Base-by-base conservation (phyloP, 1,140 invertebrate species). In the Homarus americanus region DNA sequence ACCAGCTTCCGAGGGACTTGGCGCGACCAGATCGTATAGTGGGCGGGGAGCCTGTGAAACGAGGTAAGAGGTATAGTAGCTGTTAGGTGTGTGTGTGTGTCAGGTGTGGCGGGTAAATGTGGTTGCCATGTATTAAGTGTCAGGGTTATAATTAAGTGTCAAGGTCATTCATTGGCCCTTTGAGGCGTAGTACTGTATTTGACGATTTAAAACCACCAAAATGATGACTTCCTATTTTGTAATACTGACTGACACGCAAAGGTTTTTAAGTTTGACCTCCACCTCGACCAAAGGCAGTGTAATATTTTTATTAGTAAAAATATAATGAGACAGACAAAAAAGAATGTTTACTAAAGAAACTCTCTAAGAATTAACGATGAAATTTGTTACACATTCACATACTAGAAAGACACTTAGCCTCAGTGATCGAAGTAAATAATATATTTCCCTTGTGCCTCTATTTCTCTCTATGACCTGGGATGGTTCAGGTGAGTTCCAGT, bases 11-110 rank as follows among this genome's bases (percentile, higher is more conserved):
- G 3, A 34, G 87, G 1, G 91, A 87, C 28, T 79, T 92, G 0
- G 96, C 95, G 44, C 66, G 91, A 17, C 91, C 91, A 9, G 79
- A 82, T 36, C 91, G 91, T 63, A 78, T 91, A 75, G 85, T 91
- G 40, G 75, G 69, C 32, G 82, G 79, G 28, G 79, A 92, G 12
- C 84, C 91, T 0, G 91, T 92, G 20, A 82, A 87, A 32, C n/a
- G 73, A 44, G 91, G 91, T 92, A n/a, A 82, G 78, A 76, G 4
- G 1, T 28, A 17, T 9, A 66, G n/a, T 17, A 53, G 4, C 20
- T 15, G 41, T 80, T 53, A 28, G 0, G n/a, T 53, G 40, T 34
- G 38, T 36, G 38, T 38, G 9, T 7, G 44, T 58, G 15, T 20
- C 17, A 24, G 0, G 9, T 58, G 15, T 15, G 53, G 17, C 53